Base-by-base conservation (phyloP, 1,140 invertebrate species). In the Helicoverpa armigera region DNA sequence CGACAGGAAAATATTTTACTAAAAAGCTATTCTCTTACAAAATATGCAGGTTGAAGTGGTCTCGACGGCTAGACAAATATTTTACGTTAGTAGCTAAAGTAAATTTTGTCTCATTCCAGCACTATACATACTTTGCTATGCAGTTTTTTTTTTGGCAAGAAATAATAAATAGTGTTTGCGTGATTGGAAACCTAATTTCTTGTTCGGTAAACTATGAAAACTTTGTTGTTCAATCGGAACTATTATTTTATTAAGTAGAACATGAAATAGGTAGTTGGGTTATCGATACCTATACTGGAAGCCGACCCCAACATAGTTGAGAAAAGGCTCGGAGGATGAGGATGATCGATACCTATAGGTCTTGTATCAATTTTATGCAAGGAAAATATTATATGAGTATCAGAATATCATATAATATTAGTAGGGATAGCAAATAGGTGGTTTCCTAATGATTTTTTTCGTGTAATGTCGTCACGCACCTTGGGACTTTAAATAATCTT, bases 151-250 rank as follows among this genome's bases (percentile, higher is more conserved):
- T 73, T 73, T 67, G 65, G 58, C 54, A 58, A 43, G 13, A 35
- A 48, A 0, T 56, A 43, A 74, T 60, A 74, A 60, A 73, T 54
- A 73, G 2, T 35, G 65, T 13, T 74, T 48, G 72, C 72, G 72
- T 74, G 72, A 74, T 74, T 60, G 35, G 56, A 48, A 75, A 75
- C 9, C 56, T 29, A 73, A 58, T 73, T 70, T 70, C 31, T 43
- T 35, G 53, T 73, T 43, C 9, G 43, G 2, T 43, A 48, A n/a
- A 73, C 18, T 73, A 31, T 29, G 50, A 10, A 65, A 65, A 35
- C 13, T 14, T 63, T 50, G 13, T 13, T 50, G 65, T 67, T 50
- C 43, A 18, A 67, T 67, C 35, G 65, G 31, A 29, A 18, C 43
- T 16, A 67, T 35, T 23, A 63, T 51, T 51, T 23, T 65, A 43